Evolutionary conservation across 2,113 vertebrate genomes (phyloP), one percentile per base, ranked within the genome.

Genomic region (Brachyistius frenatus): DNA sequence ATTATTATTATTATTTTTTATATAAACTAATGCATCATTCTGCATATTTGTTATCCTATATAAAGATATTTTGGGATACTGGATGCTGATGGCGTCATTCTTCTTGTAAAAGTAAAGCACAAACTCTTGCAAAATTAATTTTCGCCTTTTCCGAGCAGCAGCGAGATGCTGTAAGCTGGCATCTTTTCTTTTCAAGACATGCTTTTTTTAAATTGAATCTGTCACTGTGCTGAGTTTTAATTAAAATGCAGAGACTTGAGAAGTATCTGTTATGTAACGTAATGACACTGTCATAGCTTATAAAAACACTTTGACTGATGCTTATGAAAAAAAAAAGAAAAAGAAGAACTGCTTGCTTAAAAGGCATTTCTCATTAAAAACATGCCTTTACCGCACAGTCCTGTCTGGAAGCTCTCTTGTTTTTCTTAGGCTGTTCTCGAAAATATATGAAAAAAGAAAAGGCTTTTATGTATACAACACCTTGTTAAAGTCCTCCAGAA

Each of bases 401-500:
- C 62, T 79, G 81, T 91, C 77, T 78, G 80, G 76, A 77, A 52
- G 30, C 5, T 33, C 70, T 58, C 62, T 36, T 89, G 49, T 84
- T 87, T 89, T 79, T 80, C 61, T 75, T 56, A 54, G 63, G 16
- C 36, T 70, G 35, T 66, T 76, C 58, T 65, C 11, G 0, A 73
- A 78, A 62, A 46, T 14, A 52, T 33, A 55, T 9, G 32, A 31
- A 58, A 55, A 53, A 36, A 63, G n/a, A 70, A 75, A 78, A 71
- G 61, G 58, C 52, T 85, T 93, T 83, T 53, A 87, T 88, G 79
- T 86, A 62, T 33, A 63, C 73, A 86, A 83, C 87, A 90, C 86
- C 87, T 93, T 90, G 88, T 92, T 91, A 92, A 93, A 92, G 72
- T 85, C 76, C 78, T 78, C 61, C 85, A 88, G 85, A 86, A 88